phyloP scores from a whole-genome alignment of 2,888 invertebrate species.

The Caradrina clavipalpis region DNA sequence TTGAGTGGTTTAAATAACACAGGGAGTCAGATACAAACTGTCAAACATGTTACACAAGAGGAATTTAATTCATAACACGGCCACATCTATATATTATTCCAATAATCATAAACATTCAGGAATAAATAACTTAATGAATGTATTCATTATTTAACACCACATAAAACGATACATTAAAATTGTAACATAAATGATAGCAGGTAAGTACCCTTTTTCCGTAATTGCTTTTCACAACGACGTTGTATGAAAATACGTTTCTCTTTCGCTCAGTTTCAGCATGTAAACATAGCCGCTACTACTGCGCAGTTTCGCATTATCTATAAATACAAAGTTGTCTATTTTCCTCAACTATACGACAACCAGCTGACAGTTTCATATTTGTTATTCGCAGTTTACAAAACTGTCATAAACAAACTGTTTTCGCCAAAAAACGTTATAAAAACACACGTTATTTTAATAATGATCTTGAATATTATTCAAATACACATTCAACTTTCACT shows the following conservation, averaged over 20 bases:
- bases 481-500: slow-evolving; percentile 69
- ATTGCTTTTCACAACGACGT: slow-evolving; percentile 16
- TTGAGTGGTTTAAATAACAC: not conserved
- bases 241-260: slow-evolving; percentile 29
- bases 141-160: slow-evolving; percentile 12
- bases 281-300: slow-evolving; percentile 32
- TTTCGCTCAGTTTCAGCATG: slow-evolving; percentile 23
- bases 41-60: slow-evolving; percentile 1
- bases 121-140: too few relatives aligned
- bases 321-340: slow-evolving; percentile 39
- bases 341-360: slow-evolving; percentile 29
- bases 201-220: slow-evolving; percentile 13
- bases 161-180: slow-evolving; percentile 6
- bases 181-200: slow-evolving; percentile 3
- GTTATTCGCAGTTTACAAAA: slow-evolving; percentile 16
- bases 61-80: slow-evolving; percentile 1
- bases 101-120: too few relatives aligned
- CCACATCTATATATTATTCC: too few relatives aligned
- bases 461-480: slow-evolving; percentile 41
- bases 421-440: slow-evolving; percentile 19
- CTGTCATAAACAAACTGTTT: slow-evolving; percentile 5
- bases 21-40: not conserved
- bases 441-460: slow-evolving; percentile 11
- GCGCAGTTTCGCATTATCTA: slow-evolving; percentile 39
- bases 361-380: slow-evolving; percentile 43